These are phyloP conservation scores for Ciconia maguari DNA, from an alignment of 2,113 vertebrate species.

Conservation along the genomic window DNA sequence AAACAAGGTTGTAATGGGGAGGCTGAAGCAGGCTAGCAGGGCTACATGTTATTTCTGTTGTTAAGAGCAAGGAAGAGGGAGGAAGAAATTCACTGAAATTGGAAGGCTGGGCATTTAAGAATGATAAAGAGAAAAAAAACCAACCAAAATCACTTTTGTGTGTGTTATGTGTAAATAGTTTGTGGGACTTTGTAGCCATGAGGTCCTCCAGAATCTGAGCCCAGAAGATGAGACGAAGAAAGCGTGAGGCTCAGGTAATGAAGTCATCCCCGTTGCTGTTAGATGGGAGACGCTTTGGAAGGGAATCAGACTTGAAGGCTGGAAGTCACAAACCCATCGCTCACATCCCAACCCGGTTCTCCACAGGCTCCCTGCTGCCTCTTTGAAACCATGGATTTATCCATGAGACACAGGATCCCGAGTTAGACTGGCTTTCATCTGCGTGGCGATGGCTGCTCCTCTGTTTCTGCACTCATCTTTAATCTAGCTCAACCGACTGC, in stretches of 20 bases:
- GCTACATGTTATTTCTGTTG: background rate
- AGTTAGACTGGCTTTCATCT: background rate
- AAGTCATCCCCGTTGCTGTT: background rate
- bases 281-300: background rate
- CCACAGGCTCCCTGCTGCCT: background rate
- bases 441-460: rapidly evolving
- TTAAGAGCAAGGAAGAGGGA: background rate
- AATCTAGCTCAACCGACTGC: background rate
- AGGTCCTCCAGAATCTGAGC: background rate
- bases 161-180: background rate
- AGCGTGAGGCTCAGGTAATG: background rate
- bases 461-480: background rate
- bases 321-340: background rate
- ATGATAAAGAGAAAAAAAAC: background rate
- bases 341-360: background rate
- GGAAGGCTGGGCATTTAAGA: background rate
- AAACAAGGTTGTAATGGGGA: background rate
- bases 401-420: background rate
- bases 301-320: background rate
- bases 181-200: background rate
- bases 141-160: background rate
- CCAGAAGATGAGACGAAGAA: background rate
- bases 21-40: background rate
- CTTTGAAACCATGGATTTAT: background rate
- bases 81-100: background rate